A percentile compares a stretch with the other conserved stretches of the same genome.
These are phyloP conservation scores for Anhinga anhinga DNA, from an alignment of 2,113 vertebrate species.

Conservation along the genomic window DNA sequence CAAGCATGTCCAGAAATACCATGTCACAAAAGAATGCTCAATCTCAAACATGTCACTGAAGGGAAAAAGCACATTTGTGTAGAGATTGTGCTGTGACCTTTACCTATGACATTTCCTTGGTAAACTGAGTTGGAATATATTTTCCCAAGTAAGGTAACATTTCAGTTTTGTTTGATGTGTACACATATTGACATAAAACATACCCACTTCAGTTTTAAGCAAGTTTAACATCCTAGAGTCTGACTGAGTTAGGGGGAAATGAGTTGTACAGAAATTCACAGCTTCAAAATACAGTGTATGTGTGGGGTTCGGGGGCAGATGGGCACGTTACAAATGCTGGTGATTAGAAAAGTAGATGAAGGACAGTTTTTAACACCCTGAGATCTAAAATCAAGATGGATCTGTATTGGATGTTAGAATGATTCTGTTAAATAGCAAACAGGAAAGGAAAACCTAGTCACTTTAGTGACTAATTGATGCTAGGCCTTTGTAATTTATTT, in stretches of 20 bases:
- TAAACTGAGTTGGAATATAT: conserved; percentile 38
- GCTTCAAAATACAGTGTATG: background rate
- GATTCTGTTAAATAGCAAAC: background rate
- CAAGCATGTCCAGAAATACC: background rate
- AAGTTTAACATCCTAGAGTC: background rate
- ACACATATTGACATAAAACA: conserved; percentile 30
- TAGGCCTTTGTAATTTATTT: background rate
- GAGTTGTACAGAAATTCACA: background rate
- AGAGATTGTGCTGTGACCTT: background rate
- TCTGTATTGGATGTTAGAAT: background rate
- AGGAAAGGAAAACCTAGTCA: background rate
- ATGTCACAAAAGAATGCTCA: background rate
- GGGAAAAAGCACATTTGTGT: background rate
- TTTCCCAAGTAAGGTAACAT: background rate
- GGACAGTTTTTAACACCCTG: background rate
- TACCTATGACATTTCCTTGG: background rate
- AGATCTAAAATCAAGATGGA: background rate
- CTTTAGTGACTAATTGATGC: background rate
- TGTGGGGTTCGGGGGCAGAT: background rate
- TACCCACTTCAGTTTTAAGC: background rate
- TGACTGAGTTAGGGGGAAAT: background rate
- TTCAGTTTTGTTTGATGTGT: conserved; percentile 7
- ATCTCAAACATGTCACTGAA: background rate
- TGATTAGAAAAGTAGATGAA: background rate
- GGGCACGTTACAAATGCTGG: background rate